Conservation (phyloP, 2,113 vertebrate species). For the Ceyx cyanopectus region DNA sequence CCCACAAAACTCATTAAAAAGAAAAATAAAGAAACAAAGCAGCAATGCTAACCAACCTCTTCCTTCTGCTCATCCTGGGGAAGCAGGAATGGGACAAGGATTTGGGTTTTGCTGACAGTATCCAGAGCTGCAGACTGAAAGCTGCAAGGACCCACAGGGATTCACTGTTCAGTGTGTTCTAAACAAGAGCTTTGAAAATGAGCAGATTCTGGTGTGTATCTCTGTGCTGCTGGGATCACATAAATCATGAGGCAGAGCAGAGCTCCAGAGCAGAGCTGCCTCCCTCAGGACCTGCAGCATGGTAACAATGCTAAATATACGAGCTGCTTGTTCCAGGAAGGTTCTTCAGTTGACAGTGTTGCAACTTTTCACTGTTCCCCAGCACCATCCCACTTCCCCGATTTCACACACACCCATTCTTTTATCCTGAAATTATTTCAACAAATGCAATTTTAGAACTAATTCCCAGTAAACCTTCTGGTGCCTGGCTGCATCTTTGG, state of each 20-base stretch:
- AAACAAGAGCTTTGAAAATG: slow-evolving; percentile 59
- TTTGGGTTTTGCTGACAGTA: slow-evolving; percentile 36
- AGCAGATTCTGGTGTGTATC: slow-evolving; percentile 23
- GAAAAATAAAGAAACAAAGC: slow-evolving; percentile 7
- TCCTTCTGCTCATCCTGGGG: slow-evolving; percentile 1
- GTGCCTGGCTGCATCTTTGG: slow-evolving; percentile 21
- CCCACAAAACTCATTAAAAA: not conserved
- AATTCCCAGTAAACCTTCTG: slow-evolving; percentile 46
- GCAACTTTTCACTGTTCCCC: slow-evolving; percentile 22
- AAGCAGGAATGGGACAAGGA: not conserved
- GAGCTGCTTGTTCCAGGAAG: slow-evolving; percentile 5
- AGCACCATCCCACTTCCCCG: not conserved
- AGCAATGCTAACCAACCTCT: not conserved
- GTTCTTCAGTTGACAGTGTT: slow-evolving; percentile 31
- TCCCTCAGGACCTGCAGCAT: slow-evolving; percentile 37
- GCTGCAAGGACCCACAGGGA: slow-evolving; percentile 20
- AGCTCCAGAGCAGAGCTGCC: not conserved
- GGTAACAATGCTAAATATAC: slow-evolving; percentile 60
- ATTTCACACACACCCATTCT: slow-evolving; percentile 17
- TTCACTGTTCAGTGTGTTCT: not conserved
- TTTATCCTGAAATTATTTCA: not conserved
- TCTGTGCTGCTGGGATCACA: not conserved
- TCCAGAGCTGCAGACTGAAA: slow-evolving; percentile 46
- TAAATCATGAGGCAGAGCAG: slow-evolving; percentile 18
- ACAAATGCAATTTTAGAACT: slow-evolving; percentile 36